phyloP scores from a whole-genome alignment of 2,113 vertebrate species.

The Sminthopsis crassicaudata region DNA sequence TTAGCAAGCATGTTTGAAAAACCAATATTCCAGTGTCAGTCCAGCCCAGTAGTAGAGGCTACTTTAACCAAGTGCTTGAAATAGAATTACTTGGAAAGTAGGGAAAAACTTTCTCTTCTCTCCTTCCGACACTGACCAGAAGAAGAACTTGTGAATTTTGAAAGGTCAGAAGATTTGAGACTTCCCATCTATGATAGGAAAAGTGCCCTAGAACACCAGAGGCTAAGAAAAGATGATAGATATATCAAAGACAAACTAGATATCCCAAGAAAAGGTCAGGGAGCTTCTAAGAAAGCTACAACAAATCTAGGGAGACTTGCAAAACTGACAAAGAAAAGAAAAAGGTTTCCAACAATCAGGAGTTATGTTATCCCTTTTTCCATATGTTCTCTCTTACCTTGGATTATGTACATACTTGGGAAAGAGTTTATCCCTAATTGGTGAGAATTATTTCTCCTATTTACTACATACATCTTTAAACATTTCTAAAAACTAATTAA shows the following conservation, averaged over 20 bases:
- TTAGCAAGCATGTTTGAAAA: background rate
- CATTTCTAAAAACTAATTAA: background rate
- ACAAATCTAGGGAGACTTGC: background rate
- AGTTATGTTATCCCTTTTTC: background rate
- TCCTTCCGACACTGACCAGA: background rate
- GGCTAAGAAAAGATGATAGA: background rate
- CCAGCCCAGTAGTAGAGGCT: background rate
- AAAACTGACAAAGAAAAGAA: background rate
- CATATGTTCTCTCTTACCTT: background rate
- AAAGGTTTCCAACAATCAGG: background rate
- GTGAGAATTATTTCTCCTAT: background rate
- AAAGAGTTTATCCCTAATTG: too few species aligned
- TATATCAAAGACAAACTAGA: background rate
- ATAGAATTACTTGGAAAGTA: background rate
- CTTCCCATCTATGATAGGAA: background rate
- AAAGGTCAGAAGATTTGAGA: background rate
- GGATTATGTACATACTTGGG: background rate
- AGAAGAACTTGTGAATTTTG: background rate
- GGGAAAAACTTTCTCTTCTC: background rate
- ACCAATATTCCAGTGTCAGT: background rate
- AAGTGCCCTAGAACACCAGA: background rate
- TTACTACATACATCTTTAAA: background rate
- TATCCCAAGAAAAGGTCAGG: background rate
- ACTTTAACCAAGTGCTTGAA: background rate
- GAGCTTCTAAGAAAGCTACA: background rate